Evolutionary conservation across 2,888 invertebrate species (phyloP), one percentile per base, ranked within the genome.

Genomic region (Salticus scenicus): DNA sequence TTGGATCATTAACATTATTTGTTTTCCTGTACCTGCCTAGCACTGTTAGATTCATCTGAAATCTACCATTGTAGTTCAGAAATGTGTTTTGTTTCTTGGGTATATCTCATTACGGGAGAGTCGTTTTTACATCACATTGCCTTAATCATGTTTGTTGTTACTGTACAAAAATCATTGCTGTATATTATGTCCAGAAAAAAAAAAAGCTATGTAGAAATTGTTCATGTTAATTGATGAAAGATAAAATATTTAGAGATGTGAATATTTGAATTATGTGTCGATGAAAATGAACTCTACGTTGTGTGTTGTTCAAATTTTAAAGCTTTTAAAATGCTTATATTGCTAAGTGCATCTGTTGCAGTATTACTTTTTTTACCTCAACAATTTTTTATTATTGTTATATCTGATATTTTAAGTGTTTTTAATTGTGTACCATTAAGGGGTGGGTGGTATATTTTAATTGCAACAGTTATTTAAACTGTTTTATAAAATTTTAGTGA

Each of bases 141-240:
- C 66, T 79, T 79, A n/a, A 72, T 33, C 28, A 37, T 28, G 33
- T 37, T 76, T 66, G 31, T 73, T 66, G 79, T 80, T 80, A 67
- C 33, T 72, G 33, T 80, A 51, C 51, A 64, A 80, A 63, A 72
- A 30, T 24, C 57, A 57, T 47, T 47, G 17, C 17, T 57, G 57
- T 57, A 57, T 57, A 57, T 57, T 17, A 24, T 57, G 24, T 57
- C 24, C 57, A 57, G 57, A n/a, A n/a, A n/a, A n/a, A 57, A 57
- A 7, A 47, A 57, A 24, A 7, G 57, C 24, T 57, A 57, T 57
- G 24, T 57, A 57, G 57, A 30, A 66, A 66, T n/a, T n/a, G n/a
- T n/a, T 30, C 31, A 66, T 66, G 30, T 31, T 66, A 66, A 31
- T 66, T 31, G 24, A 10, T n/a, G 14, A 17, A 7, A 12, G 14